A percentile compares a stretch with the other conserved stretches of the same genome.
Conservation (phyloP, 2,113 vertebrate genomes). For the Gulo gulo region DNA sequence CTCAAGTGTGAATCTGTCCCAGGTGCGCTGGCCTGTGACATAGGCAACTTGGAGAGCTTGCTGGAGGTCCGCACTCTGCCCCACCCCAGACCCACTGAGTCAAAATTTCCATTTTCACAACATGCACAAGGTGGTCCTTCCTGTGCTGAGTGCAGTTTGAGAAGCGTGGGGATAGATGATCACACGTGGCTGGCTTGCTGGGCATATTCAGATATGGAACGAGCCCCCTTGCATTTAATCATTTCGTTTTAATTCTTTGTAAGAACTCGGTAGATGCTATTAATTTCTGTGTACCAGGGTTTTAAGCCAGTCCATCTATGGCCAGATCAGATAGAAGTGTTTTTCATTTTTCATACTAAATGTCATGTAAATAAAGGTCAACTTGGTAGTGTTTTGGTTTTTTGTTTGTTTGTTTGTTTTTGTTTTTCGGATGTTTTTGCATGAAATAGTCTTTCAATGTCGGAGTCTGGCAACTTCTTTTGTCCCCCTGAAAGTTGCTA, state of each 20-base stretch:
- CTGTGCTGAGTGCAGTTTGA: background rate
- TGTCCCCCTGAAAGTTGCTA: background rate
- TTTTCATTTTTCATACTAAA: background rate
- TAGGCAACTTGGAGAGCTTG: background rate
- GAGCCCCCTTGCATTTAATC: background rate
- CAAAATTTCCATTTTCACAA: background rate
- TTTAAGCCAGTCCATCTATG: background rate
- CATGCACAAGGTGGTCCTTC: background rate
- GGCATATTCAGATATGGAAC: background rate
- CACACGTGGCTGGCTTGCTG: background rate
- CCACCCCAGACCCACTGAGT: accelerated
- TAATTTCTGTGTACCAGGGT: background rate
- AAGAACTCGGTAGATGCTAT: background rate
- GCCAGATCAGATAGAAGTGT: background rate
- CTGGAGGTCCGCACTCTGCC: too few relatives aligned
- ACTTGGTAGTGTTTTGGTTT: background rate
- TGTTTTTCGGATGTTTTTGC: background rate
- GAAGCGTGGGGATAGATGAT: background rate
- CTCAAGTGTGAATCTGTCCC: background rate
- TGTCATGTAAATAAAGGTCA: background rate
- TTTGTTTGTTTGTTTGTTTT: too few relatives aligned
- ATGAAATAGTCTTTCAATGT: background rate
- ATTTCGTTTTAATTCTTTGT: background rate
- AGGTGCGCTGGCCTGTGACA: background rate
- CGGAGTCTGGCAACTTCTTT: background rate